Evolutionary conservation across 1,140 invertebrate species (phyloP), one percentile per base, ranked within the genome.

Genomic region (Hirudo medicinalis): DNA sequence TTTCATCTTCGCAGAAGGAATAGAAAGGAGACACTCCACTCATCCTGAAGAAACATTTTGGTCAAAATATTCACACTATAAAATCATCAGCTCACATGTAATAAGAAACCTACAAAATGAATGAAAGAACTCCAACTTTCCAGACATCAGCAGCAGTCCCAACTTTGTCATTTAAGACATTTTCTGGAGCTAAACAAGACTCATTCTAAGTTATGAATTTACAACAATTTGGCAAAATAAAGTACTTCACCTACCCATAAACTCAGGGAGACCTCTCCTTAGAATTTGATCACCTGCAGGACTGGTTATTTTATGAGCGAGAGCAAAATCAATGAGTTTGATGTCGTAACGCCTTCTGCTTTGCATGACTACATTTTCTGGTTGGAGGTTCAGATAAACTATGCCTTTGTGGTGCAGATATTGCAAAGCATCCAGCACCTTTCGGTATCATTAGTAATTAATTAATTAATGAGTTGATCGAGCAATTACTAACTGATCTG

Each of bases 291-390:
- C 78, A n/a, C 77, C 76, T 29, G 74, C 74, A 43, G 73, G 71
- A 11, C 70, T 67, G 27, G 74, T 73, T 11, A 80, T 70, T 22
- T 74, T 86, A 72, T 89, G 88, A 0, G 92, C 88, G 0, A 88
- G 88, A 0, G 91, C 91, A 78, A 97, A 90, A 79, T 98, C 94
- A 0, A 92, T 87, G 19, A 99, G 81, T 83, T 98, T 98, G 2
- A 98, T 86, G 67, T 84, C 81, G 8, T 92, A 86, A 27, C 89
- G 88, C 75, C 90, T 85, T 6, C 92, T 87, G 0, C 90, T 90
- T 1, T 89, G 88, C 89, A 97, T 93, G 0, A 98, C 91, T n/a
- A 98, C 86, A 80, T 97, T 98, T 76, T 94, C 92, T 0, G 95
- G 95, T 80, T 97, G 92, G 22, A 99, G 83, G 80, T 98, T 91